phyloP scores from a whole-genome alignment of 2,797 vertebrate genomes.

The Spondyliosoma cantharus region DNA sequence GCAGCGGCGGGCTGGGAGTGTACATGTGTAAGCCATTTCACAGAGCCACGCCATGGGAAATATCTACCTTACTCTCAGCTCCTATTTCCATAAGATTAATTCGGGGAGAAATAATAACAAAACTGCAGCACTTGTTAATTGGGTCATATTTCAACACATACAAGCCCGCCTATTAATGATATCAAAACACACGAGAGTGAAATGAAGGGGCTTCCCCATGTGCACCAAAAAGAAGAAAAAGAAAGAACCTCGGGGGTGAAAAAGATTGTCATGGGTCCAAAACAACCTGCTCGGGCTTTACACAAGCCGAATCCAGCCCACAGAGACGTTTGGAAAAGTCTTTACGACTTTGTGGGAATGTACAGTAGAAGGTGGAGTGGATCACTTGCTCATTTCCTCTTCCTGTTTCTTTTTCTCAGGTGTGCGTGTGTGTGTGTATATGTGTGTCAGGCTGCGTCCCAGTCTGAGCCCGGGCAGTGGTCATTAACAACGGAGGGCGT shows the following conservation, averaged over 20 bases:
- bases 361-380: constrained; percentile 57
- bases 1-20: constrained; percentile 44
- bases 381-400: constrained; percentile 72
- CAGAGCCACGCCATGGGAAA: constrained; percentile 76
- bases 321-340: constrained; percentile 31
- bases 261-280: constrained; percentile 38
- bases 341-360: constrained; percentile 58
- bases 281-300: constrained; percentile 48
- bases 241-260: background rate
- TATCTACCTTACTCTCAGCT: constrained; percentile 69
- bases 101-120: constrained; percentile 79
- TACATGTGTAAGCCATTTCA: constrained; percentile 83
- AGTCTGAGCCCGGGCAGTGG: constrained; percentile 86
- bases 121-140: constrained; percentile 76
- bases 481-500: constrained; percentile 91
- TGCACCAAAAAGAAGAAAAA: background rate
- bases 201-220: constrained; percentile 44
- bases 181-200: constrained; percentile 56
- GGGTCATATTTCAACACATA: constrained; percentile 76
- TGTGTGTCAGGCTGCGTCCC: constrained; percentile 82
- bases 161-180: constrained; percentile 63
- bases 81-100: constrained; percentile 76
- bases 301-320: background rate
- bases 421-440: constrained; percentile 84
- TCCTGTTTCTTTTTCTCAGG: constrained; percentile 81